These are phyloP conservation scores for Aphaenogaster floridana DNA, from an alignment of 1,140 invertebrate species.

Conservation along the genomic window DNA sequence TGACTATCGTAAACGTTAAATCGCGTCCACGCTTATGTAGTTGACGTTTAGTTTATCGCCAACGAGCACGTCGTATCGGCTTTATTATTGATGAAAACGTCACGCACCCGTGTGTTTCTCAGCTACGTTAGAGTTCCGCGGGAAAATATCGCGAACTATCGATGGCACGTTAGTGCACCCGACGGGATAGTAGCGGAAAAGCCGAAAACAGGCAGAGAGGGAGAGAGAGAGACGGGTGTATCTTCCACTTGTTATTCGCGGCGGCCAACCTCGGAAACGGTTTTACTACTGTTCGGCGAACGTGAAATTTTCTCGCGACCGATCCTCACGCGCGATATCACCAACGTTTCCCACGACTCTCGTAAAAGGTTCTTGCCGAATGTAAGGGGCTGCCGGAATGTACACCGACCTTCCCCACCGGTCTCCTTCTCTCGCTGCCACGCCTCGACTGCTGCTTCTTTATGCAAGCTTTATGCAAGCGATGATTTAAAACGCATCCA, in stretches of 20 bases:
- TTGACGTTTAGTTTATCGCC: not conserved
- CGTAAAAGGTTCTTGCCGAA: slow-evolving; percentile 45
- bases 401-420: not conserved
- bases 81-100: slow-evolving; percentile 35
- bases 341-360: slow-evolving; percentile 58
- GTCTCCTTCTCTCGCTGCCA: not conserved
- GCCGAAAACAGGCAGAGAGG: slow-evolving; percentile 13
- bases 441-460: slow-evolving; percentile 34
- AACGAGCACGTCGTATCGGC: not conserved
- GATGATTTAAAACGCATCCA: slow-evolving; percentile 62
- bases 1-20: slow-evolving; percentile 27
- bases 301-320: slow-evolving; percentile 54
- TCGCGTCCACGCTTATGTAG: not conserved
- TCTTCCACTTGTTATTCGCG: slow-evolving; percentile 49
- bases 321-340: slow-evolving; percentile 46
- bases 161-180: slow-evolving; percentile 52
- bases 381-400: slow-evolving; percentile 17
- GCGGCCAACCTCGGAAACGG: slow-evolving; percentile 17
- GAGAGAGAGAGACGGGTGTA: not conserved
- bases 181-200: slow-evolving; percentile 48
- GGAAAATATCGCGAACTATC: slow-evolving; percentile 35
- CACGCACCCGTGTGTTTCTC: slow-evolving; percentile 36
- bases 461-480: slow-evolving; percentile 62
- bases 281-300: slow-evolving; percentile 51
- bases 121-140: slow-evolving; percentile 23